Base-by-base conservation (phyloP, 2,797 vertebrate species). In the Acanthiza pusilla region DNA sequence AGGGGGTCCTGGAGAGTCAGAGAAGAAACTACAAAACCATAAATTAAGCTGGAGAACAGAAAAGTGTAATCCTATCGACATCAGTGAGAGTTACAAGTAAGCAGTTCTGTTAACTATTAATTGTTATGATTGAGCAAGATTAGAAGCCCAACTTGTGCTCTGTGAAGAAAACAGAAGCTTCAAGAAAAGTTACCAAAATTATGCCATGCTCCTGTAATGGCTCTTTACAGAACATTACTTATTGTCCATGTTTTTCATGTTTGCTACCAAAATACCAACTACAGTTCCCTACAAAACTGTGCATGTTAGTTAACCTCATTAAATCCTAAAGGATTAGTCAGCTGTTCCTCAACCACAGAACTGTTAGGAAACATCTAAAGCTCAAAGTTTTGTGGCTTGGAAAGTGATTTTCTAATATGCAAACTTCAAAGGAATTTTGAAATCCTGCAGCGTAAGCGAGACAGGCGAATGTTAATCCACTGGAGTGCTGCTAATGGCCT, bases 371-470 rank as follows among this genome's bases (percentile, higher is more conserved):
- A 93, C 89, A 93, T 96, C 89, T 96, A 80, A 97, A 96, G 72
- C 91, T 92, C 78, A 61, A 40, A 93, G 91, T 93, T 89, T 58
- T 87, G 63, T 38, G 71, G 93, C 93, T 95, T 92, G 90, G 94
- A 95, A 97, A 97, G 94, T 96, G 96, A 97, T 97, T 97, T 97
- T 97, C 88, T 98, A 96, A 96, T 94, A 85, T 34, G 21, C 48
- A 74, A 42, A 95, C 97, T 98, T 98, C 98, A 98, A 98, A 98
- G 94, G 91, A 87, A 83, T 96, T 95, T 89, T 94, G 94, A 96
- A 91, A 97, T 92, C 94, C 95, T 92, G 92, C 89, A 94, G 89
- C 2, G 26, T 93, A 83, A 96, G 89, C 61, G 16, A 96, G 90
- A 91, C 96, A 94, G 93, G 67, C 79, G 29, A 76, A 74, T 15